Base-by-base conservation (phyloP, 2,113 vertebrate genomes). In the Pomatorhinus ruficollis region DNA sequence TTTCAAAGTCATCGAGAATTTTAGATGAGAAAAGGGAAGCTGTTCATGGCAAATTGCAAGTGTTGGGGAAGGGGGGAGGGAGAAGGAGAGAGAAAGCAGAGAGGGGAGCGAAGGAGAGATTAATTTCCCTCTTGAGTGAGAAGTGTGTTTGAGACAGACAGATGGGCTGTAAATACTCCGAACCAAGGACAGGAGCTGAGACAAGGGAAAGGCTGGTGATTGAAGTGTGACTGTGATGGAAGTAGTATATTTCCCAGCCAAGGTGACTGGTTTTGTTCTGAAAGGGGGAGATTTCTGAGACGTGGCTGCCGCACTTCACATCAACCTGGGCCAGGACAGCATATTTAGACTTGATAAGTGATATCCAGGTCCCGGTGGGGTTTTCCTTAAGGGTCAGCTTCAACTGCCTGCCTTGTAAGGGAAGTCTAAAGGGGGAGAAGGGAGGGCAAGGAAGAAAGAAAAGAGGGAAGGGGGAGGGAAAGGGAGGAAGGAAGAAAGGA, bases 101-200 rank as follows among this genome's bases (percentile, higher is more conserved):
- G 61, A 80, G 61, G 39, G 86, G 71, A 90, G 86, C 21, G 75
- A 90, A 83, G 69, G 87, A 83, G 88, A 97, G 94, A 96, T 94
- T 96, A 91, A 97, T 94, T 95, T 95, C 90, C 89, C 96, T 97
- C 97, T 95, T 75, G 80, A 95, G 96, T 95, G 90, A 97, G 96
- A 95, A 97, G 88, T 96, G 93, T 95, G 92, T 97, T 97, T 90
- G 97, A 98, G 97, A 96, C 96, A 98, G 97, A 98, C 98, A 98
- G 98, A 98, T 98, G 97, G 98, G 96, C 93, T 97, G 97, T 98
- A 98, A 98, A 98, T 97, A 98, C 96, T 97, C 95, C 94, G 96
- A 96, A 91, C 87, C 96, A 95, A 98, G 97, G 97, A 96, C 98
- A 89, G 98, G 97, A 96, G 94, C 98, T 96, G 97, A 96, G 96